Evolutionary conservation across 2,113 vertebrate genomes (phyloP), one percentile per base, ranked within the genome.

Genomic region (Hiodon tergisus): DNA sequence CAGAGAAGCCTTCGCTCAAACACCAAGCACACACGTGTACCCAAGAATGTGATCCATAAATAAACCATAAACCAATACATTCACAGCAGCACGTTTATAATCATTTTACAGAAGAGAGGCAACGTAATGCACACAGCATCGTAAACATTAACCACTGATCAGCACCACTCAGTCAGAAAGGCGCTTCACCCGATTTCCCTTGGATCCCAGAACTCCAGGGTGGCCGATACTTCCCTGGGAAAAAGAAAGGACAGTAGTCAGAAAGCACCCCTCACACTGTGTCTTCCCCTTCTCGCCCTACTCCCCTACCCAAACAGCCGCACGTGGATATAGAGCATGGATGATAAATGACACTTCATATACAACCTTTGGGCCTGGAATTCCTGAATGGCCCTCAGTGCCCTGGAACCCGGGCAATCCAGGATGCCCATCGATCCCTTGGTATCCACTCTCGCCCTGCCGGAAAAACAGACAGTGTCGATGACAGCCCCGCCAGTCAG

Each of bases 371-470:
- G 58, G 78, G 60, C 88, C 88, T 9, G 47, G 67, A 0, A 59
- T 78, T 2, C 86, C 88, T 57, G 77, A 3, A 9, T 67, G 60
- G 61, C 88, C 86, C 67, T 72, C 4, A 17, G 66, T 0, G 66
- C 88, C 88, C 52, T 52, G 73, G 69, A 2, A 81, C 0, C 88
- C 86, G 2, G 14, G 4, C n/a, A 9, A 0, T 16, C 86, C 86
- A 4, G 8, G 31, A 4, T 4, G 66, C 74, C 88, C 88, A 11
- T 1, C 0, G 47, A 5, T 3, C 58, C 86, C 88, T 73, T 7
- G 61, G n/a, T 74, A 53, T 50, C 86, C 88, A 78, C 51, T 83
- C 1, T 88, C 82, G 69, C 88, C 86, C 86, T 88, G 73, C 5
- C 10, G n/a, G 10, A 50, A 48, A 72, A 31, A 72, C 17, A 72